Conservation (phyloP, 2,797 vertebrate genomes). For the Parauchenoglanis ngamensis region DNA sequence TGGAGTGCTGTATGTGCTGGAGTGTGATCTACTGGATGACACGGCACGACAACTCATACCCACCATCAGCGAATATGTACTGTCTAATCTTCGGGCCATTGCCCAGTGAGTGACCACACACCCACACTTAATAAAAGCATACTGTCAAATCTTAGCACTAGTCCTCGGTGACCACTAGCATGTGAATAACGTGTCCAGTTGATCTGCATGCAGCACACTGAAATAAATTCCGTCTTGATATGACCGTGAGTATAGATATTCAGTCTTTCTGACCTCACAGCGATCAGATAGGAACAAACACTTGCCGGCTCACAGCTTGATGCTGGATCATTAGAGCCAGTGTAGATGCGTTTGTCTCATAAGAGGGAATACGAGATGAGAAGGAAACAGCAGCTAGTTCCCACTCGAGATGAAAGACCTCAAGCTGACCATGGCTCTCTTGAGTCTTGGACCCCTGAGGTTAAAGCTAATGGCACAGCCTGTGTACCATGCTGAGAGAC, state of each 20-base stretch:
- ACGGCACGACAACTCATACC: constrained; percentile 94
- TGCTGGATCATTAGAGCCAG: constrained; percentile 7
- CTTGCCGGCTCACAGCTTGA: background rate
- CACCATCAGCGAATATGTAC: constrained; percentile 87
- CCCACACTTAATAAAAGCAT: background rate
- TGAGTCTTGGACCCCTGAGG: constrained; percentile 36
- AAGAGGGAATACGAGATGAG: constrained; percentile 31
- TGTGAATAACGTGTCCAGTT: background rate
- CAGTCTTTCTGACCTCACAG: background rate
- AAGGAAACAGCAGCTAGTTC: constrained; percentile 15
- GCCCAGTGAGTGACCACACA: constrained; percentile 83
- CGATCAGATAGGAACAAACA: background rate
- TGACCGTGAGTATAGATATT: background rate
- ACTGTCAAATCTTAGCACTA: constrained; percentile 22
- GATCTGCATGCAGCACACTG: background rate
- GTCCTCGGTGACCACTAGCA: background rate
- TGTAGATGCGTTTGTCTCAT: constrained; percentile 34
- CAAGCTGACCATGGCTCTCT: constrained; percentile 30
- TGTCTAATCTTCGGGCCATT: constrained; percentile 86
- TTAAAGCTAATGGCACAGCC: constrained; percentile 46
- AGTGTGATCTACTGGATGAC: constrained; percentile 95
- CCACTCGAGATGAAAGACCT: constrained; percentile 47
- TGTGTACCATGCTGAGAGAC: constrained; percentile 31
- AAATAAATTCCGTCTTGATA: background rate
- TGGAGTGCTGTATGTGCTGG: constrained; percentile 91